Conservation (phyloP, 2,888 invertebrate genomes). For the Epirrhoe alternata region DNA sequence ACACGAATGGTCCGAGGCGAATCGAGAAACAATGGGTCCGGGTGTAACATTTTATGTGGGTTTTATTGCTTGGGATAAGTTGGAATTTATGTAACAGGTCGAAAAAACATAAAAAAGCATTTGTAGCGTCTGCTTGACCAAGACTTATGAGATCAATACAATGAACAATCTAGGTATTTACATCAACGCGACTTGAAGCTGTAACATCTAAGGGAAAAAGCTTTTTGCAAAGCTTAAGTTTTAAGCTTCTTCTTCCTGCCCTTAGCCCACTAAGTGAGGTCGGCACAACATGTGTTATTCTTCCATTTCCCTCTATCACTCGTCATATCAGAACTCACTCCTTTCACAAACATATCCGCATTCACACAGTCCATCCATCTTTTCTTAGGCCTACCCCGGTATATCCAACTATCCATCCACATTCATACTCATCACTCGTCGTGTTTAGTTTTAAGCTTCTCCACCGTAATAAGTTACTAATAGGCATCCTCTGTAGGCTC, state of each 20-base stretch:
- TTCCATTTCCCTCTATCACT: too few species aligned
- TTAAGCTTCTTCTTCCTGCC: too few species aligned
- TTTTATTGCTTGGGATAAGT: slow-evolving; percentile 46
- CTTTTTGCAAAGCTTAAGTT: too few species aligned
- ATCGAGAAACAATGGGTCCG: slow-evolving; percentile 52
- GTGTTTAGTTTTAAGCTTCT: background rate
- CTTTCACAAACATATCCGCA: too few species aligned
- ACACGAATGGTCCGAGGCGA: slow-evolving; percentile 27
- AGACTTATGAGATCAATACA: background rate
- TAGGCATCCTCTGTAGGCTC: background rate
- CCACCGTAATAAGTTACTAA: background rate
- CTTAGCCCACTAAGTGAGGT: too few species aligned
- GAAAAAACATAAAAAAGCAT: slow-evolving; percentile 13
- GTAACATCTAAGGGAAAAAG: background rate
- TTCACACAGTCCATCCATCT: too few species aligned
- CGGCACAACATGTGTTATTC: too few species aligned
- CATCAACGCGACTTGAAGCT: background rate
- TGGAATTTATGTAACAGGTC: slow-evolving; percentile 25
- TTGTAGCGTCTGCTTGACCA: slow-evolving; percentile 1
- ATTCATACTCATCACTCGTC: too few species aligned
- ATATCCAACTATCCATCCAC: too few species aligned
- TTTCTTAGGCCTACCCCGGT: too few species aligned
- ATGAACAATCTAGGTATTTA: background rate
- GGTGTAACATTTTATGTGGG: slow-evolving; percentile 43
- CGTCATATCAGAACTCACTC: too few species aligned